phyloP scores from a whole-genome alignment of 2,113 vertebrate genomes.

The Caranx melampygus region DNA sequence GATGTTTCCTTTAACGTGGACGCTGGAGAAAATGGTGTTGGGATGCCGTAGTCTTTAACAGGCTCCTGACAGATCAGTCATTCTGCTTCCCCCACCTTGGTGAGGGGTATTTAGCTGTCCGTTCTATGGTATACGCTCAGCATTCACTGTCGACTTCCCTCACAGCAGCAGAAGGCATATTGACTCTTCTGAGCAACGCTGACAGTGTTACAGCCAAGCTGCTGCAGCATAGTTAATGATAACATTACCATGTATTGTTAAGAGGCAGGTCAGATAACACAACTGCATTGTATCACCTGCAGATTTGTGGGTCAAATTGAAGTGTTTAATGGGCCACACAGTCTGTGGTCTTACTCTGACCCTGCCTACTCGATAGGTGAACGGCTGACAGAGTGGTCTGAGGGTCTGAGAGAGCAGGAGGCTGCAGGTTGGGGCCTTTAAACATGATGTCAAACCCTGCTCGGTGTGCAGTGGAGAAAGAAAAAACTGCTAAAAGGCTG shows the following conservation, averaged over 20 bases:
- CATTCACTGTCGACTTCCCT: slow-evolving; percentile 21
- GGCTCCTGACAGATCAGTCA: slow-evolving; percentile 30
- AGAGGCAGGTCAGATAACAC: slow-evolving; percentile 21
- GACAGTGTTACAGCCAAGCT: slow-evolving; percentile 16
- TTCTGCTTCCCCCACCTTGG: slow-evolving; percentile 12
- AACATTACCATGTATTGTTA: slow-evolving; percentile 10
- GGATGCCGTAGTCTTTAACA: slow-evolving; percentile 15
- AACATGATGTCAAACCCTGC: neutral
- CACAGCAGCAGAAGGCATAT: slow-evolving; percentile 14
- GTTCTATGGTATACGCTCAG: slow-evolving; percentile 6
- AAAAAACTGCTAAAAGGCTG: neutral
- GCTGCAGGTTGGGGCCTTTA: neutral
- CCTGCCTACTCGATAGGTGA: slow-evolving; percentile 1
- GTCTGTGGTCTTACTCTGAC: neutral
- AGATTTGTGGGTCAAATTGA: slow-evolving; percentile 19
- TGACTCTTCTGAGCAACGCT: slow-evolving; percentile 4
- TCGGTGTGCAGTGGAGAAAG: neutral
- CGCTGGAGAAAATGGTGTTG: slow-evolving; percentile 14
- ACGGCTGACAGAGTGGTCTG: neutral
- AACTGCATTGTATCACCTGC: slow-evolving; percentile 9
- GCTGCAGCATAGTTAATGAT: slow-evolving; percentile 11
- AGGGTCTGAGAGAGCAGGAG: neutral
- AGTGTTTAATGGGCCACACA: slow-evolving; percentile 11
- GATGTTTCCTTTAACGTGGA: slow-evolving; percentile 4
- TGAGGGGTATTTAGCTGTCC: slow-evolving; percentile 30